Percentiles rank a stretch among this genome's conserved stretches.
These are phyloP conservation scores for Drymonia ruficornis DNA, from an alignment of 2,888 invertebrate genomes.

Conservation along the genomic window DNA sequence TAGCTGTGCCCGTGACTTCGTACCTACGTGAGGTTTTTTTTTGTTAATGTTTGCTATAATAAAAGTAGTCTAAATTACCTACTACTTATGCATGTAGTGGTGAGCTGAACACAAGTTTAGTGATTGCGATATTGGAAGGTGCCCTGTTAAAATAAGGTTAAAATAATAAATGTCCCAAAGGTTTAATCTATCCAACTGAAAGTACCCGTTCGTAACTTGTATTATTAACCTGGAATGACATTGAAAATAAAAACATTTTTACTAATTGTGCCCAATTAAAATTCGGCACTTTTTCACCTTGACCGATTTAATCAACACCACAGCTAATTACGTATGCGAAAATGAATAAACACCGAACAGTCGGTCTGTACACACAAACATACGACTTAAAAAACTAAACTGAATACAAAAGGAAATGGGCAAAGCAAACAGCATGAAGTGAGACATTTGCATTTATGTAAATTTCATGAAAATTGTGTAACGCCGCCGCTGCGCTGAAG, in stretches of 20 bases:
- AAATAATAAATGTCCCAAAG: too few species aligned
- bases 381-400: constrained; percentile 25
- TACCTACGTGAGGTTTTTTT: too few species aligned
- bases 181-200: too few species aligned
- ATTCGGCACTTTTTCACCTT: constrained; percentile 5
- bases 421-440: constrained; percentile 46
- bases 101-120: too few species aligned
- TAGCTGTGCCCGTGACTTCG: too few species aligned
- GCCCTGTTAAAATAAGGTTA: too few species aligned
- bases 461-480: constrained; percentile 54
- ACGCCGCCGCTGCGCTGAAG: constrained; percentile 40
- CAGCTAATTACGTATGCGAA: background rate
- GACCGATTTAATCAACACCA: constrained; percentile 11
- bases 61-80: too few species aligned
- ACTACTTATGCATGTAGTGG: too few species aligned
- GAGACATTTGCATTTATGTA: constrained; percentile 68
- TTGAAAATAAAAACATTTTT: background rate
- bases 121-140: too few species aligned
- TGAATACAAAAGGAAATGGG: constrained; percentile 45
- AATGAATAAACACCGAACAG: constrained; percentile 6
- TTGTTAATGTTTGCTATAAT: too few species aligned
- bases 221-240: background rate
- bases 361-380: constrained; percentile 9
- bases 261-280: background rate
- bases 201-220: background rate